phyloP scores from a whole-genome alignment of 2,113 vertebrate genomes.

The Vulpes ferrilata region DNA sequence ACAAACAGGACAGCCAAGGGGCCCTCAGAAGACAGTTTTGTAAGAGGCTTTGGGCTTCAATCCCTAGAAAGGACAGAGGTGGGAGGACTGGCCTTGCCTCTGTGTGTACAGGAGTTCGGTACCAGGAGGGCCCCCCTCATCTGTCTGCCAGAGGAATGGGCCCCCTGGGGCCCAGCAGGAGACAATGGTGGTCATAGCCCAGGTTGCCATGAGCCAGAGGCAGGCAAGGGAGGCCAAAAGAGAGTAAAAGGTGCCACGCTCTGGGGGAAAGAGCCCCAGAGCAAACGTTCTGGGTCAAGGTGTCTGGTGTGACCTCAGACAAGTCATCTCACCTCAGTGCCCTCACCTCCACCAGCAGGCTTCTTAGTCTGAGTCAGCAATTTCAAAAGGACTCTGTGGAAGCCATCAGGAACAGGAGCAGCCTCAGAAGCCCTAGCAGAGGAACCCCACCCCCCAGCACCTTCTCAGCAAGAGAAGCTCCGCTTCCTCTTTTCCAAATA shows the following conservation, averaged over 20 bases:
- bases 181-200: not conserved
- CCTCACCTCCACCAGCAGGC: not conserved
- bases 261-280: not conserved
- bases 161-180: not conserved
- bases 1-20: slow-evolving; percentile 87
- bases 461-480: not conserved
- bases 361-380: not conserved
- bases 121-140: not conserved
- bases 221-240: not conserved
- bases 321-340: not conserved
- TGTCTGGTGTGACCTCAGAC: not conserved
- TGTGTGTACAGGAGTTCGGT: not conserved
- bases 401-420: not conserved
- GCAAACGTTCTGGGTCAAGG: not conserved
- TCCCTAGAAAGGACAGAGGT: slow-evolving; percentile 13
- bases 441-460: not conserved
- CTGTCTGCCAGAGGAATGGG: not conserved
- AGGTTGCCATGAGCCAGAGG: not conserved
- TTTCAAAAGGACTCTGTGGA: not conserved
- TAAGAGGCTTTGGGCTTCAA: slow-evolving; percentile 82
- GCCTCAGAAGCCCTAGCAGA: not conserved
- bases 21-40: slow-evolving; percentile 78
- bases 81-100: not conserved
- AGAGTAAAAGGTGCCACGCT: fast-evolving
- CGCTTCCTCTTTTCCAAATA: not conserved